Evolutionary conservation across 64 coral and sea anemone species (phyloP).

Genomic region (Actinia tenebrosa): DNA sequence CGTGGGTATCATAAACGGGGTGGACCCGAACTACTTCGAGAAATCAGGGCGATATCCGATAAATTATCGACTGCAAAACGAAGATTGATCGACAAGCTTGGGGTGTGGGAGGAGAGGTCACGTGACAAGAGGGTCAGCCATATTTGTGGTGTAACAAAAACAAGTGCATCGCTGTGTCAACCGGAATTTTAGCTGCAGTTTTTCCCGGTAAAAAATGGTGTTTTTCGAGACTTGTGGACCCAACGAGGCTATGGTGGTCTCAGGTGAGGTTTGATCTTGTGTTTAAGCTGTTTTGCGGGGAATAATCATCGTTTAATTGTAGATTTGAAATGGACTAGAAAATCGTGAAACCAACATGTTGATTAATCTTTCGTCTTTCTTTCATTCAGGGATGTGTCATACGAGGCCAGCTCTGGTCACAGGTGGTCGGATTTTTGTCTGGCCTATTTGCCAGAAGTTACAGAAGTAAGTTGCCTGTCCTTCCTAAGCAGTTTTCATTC

Average conservation of each 20-base stretch:
- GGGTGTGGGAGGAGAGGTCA: conserved; percentile 36
- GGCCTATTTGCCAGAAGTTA: conserved; percentile 82
- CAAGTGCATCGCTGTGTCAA: conserved; percentile 16
- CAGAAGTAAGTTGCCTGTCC: conserved; percentile 61
- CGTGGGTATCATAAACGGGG: conserved; percentile 75
- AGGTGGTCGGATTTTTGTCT: conserved; percentile 95
- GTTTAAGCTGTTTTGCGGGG: conserved; percentile 26
- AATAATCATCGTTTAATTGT: conserved; percentile 12
- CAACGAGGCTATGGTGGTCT: conserved; percentile 97
- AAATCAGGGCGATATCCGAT: conserved; percentile 13
- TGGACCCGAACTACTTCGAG: conserved; percentile 20
- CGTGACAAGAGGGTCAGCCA: conserved; percentile 32
- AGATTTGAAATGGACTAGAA: not conserved
- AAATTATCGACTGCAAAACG: conserved; percentile 41
- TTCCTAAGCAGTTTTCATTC: not conserved
- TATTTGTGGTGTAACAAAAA: conserved; percentile 36
- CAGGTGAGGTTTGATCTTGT: conserved; percentile 50
- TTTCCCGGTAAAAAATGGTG: conserved; percentile 57
- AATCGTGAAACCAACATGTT: not conserved
- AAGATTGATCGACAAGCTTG: not conserved
- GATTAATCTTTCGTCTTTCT: not conserved
- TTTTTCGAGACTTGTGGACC: conserved; percentile 97
- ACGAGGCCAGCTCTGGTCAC: conserved; percentile 72
- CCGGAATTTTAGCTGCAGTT: not conserved
- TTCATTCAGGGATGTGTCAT: conserved; percentile 79